Conservation (phyloP, 2,113 vertebrate species). For the Empidonax traillii region DNA sequence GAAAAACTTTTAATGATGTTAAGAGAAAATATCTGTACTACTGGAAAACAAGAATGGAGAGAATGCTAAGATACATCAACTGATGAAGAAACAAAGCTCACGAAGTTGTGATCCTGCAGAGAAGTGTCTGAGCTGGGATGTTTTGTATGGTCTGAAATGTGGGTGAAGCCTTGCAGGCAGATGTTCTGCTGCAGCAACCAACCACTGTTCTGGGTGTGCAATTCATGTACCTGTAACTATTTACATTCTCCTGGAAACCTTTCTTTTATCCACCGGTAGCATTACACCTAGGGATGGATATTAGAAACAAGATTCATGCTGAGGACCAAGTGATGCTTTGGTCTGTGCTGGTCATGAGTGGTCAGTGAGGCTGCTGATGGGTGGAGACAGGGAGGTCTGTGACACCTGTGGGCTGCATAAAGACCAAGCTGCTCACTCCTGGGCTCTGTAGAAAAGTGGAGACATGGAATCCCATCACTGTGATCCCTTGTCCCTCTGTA, state of each 20-base stretch:
- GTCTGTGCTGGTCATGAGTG: not conserved
- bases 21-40: not conserved
- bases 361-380: not conserved
- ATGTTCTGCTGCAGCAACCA: not conserved
- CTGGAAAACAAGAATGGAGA: not conserved
- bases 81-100: not conserved
- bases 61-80: not conserved
- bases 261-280: not conserved
- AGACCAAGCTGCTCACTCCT: not conserved
- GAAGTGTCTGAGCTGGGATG: not conserved
- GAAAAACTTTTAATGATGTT: not conserved
- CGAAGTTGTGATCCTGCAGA: not conserved
- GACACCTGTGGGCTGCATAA: not conserved
- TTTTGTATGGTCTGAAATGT: not conserved
- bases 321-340: not conserved
- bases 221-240: not conserved
- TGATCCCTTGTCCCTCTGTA: not conserved
- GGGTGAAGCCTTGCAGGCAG: not conserved
- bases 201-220: not conserved
- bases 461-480: accelerated
- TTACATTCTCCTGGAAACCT: not conserved
- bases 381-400: not conserved
- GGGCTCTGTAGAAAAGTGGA: not conserved
- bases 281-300: not conserved
- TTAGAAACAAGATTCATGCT: not conserved